Conservation (phyloP, 2,113 vertebrate genomes). For the Urocitellus parryii region DNA sequence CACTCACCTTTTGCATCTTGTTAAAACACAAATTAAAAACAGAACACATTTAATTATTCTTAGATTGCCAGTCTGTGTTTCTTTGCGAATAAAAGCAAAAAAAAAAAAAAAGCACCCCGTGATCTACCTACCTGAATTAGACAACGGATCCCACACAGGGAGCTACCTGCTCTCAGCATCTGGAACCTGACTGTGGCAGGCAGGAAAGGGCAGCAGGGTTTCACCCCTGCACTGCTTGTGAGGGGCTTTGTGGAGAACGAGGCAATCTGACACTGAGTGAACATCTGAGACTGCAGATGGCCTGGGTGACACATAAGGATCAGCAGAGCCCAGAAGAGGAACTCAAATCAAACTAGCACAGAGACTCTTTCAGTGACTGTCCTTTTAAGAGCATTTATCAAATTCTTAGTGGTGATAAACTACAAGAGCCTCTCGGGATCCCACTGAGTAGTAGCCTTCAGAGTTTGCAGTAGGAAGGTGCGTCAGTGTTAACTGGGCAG, state of each 20-base stretch:
- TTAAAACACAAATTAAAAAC: not conserved
- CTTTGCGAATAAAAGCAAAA: constrained; percentile 1
- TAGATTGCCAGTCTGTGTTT: not conserved
- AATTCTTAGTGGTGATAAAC: not conserved
- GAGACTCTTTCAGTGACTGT: not conserved
- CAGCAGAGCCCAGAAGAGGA: not conserved
- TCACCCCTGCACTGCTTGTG: no score
- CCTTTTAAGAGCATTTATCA: not conserved
- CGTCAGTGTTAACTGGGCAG: not conserved
- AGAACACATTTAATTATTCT: not conserved
- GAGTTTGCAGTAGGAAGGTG: not conserved
- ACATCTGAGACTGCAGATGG: accelerated
- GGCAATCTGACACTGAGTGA: not conserved
- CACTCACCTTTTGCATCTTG: not conserved
- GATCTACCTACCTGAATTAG: not conserved
- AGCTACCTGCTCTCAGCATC: not conserved
- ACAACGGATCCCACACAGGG: not conserved
- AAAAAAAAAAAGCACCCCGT: not conserved
- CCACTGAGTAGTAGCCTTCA: not conserved
- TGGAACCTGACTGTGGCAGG: not conserved
- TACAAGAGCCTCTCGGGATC: not conserved
- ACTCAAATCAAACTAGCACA: no score
- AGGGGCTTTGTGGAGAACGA: not conserved
- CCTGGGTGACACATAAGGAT: accelerated
- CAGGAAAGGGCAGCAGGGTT: not conserved